Percentiles rank a stretch among this genome's conserved stretches.
These are phyloP conservation scores for Acleris literana DNA, from an alignment of 2,888 invertebrate genomes.

Conservation along the genomic window DNA sequence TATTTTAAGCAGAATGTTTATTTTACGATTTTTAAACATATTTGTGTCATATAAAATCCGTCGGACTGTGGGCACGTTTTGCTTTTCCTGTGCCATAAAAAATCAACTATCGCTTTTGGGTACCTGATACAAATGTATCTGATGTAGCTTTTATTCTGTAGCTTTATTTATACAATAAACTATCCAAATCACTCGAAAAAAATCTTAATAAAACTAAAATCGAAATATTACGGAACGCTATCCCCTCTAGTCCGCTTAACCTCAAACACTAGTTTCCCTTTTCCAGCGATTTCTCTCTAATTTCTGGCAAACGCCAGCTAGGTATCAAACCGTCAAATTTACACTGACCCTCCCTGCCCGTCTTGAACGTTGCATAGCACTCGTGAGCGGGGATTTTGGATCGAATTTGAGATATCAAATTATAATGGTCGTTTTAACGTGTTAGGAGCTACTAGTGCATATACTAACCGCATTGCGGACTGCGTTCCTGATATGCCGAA, in stretches of 20 bases:
- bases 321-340: constrained; percentile 42
- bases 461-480: constrained; percentile 55
- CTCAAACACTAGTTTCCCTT: constrained; percentile 51
- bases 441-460: constrained; percentile 48
- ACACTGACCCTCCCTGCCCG: constrained; percentile 34
- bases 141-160: too few relatives aligned
- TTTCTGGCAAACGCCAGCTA: constrained; percentile 51
- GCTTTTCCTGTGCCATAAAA: too few relatives aligned
- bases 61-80: too few relatives aligned
- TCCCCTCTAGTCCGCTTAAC: constrained; percentile 36
- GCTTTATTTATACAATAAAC: too few relatives aligned
- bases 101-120: too few relatives aligned
- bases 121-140: too few relatives aligned
- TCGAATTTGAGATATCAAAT: constrained; percentile 42
- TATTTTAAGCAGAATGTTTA: too few relatives aligned
- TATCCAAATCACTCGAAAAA: not conserved
- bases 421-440: constrained; percentile 42
- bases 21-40: too few relatives aligned
- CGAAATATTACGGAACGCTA: not conserved
- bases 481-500: constrained; percentile 40
- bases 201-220: constrained; percentile 4
- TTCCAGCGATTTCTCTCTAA: constrained; percentile 49
- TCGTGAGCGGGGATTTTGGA: constrained; percentile 11
- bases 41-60: too few relatives aligned
- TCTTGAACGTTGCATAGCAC: constrained; percentile 5